Percentiles rank a stretch among this genome's conserved stretches.
Conservation (phyloP, 1,140 invertebrate genomes). For the Drosophila oshimai region DNA sequence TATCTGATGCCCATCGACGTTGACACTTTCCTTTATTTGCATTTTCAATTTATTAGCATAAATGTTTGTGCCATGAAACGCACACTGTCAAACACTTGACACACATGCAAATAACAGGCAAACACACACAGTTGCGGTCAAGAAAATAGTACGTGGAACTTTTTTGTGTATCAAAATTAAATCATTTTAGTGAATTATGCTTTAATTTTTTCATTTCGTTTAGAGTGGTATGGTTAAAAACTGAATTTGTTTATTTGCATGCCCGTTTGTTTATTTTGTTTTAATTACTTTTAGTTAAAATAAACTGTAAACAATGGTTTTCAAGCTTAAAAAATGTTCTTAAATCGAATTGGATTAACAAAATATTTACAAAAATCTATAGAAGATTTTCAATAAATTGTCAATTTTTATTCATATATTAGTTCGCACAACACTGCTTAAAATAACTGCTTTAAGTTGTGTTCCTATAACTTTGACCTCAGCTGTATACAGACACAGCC, state of each 20-base stretch:
- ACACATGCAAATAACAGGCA: conserved; percentile 59
- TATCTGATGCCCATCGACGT: conserved; percentile 53
- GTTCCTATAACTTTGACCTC: neutral
- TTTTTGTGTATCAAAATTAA: neutral
- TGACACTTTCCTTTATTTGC: conserved; percentile 78
- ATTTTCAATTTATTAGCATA: conserved; percentile 81
- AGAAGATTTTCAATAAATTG: too few relatives aligned
- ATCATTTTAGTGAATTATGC: too few relatives aligned
- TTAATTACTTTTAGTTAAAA: too few relatives aligned
- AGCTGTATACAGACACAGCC: neutral
- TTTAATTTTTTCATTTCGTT: neutral
- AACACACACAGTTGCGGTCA: neutral
- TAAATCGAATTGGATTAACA: too few relatives aligned
- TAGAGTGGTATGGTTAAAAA: too few relatives aligned
- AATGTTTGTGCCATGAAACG: conserved; percentile 70
- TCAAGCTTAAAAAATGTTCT: too few relatives aligned
- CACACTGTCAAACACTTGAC: conserved; percentile 57
- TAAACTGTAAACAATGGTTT: too few relatives aligned
- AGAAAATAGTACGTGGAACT: neutral
- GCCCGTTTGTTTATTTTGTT: too few relatives aligned
- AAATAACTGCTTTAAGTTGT: neutral
- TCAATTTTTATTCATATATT: too few relatives aligned
- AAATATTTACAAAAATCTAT: too few relatives aligned
- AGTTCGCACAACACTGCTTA: too few relatives aligned
- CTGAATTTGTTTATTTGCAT: too few relatives aligned